A percentile compares a stretch with the other conserved stretches of the same genome.
phyloP scores from a whole-genome alignment of 2,113 vertebrate genomes.

The Daubentonia madagascariensis region DNA sequence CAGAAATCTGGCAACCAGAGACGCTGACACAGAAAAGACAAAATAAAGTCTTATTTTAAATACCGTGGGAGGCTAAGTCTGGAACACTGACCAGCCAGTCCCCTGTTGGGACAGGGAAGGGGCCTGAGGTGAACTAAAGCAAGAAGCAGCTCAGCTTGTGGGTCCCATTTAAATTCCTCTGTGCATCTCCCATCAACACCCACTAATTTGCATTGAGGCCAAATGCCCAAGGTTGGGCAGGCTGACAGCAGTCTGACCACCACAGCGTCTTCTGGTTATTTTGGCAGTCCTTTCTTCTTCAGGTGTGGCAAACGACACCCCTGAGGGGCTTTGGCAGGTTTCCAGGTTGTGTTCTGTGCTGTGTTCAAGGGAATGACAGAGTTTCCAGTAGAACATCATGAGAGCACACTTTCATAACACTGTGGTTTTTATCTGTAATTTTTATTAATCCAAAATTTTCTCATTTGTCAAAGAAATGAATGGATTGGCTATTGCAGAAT shows the following conservation, averaged over 20 bases:
- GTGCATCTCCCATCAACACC: constrained; percentile 49
- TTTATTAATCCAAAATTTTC: constrained; percentile 76
- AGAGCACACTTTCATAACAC: constrained; percentile 70
- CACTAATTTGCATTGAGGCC: constrained; percentile 49
- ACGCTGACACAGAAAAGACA: constrained; percentile 59
- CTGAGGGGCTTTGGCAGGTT: constrained; percentile 55
- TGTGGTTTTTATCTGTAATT: constrained; percentile 79
- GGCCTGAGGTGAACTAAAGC: background rate
- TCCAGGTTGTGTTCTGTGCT: constrained; percentile 62
- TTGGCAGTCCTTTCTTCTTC: constrained; percentile 59
- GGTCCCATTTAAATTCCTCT: constrained; percentile 57
- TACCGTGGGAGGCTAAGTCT: background rate
- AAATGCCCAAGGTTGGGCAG: constrained; percentile 23
- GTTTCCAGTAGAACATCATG: background rate
- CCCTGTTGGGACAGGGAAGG: background rate
- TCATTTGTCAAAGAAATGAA: constrained; percentile 68
- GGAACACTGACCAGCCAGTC: background rate
- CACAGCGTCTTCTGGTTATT: background rate
- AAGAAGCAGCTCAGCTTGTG: background rate
- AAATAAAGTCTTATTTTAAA: constrained; percentile 73
- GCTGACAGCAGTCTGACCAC: constrained; percentile 3
- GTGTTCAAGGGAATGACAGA: background rate
- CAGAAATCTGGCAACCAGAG: constrained; percentile 66
- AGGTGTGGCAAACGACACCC: constrained; percentile 67
- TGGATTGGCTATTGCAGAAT: constrained; percentile 29